Evolutionary conservation across 2,113 vertebrate genomes (phyloP).

Genomic region (Lanius ludovicianus): DNA sequence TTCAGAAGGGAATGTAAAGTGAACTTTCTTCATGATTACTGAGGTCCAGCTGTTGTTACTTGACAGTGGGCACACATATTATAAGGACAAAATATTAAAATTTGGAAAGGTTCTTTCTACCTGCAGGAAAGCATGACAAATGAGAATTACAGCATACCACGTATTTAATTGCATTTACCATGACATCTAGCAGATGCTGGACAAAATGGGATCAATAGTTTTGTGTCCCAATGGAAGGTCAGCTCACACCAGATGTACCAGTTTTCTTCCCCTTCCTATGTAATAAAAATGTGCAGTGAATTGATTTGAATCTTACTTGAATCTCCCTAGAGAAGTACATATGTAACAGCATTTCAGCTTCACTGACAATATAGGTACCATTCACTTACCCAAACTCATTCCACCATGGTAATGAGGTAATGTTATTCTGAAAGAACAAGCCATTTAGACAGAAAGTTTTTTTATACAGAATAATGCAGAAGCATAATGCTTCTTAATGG

Average conservation of each 20-base stretch:
- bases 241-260: background rate
- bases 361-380: slow-evolving; percentile 9
- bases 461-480: background rate
- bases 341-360: slow-evolving; percentile 27
- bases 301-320: slow-evolving; percentile 37
- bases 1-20: background rate
- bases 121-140: background rate
- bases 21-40: background rate
- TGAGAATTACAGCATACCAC: background rate
- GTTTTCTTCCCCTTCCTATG: slow-evolving; percentile 8
- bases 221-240: slow-evolving; percentile 19
- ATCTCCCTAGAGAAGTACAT: slow-evolving; percentile 9
- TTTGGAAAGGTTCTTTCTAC: slow-evolving; percentile 18
- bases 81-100: background rate
- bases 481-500: background rate
- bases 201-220: slow-evolving; percentile 43
- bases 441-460: slow-evolving; percentile 27
- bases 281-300: background rate
- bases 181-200: slow-evolving; percentile 33
- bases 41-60: slow-evolving; percentile 4
- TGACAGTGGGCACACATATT: background rate
- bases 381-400: slow-evolving; percentile 56
- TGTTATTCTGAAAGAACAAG: slow-evolving; percentile 43
- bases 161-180: slow-evolving; percentile 41
- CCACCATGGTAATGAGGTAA: slow-evolving; percentile 39